These are phyloP conservation scores for Noctuana brunneofusca DNA, from an alignment of 2,888 invertebrate species.

Conservation along the genomic window DNA sequence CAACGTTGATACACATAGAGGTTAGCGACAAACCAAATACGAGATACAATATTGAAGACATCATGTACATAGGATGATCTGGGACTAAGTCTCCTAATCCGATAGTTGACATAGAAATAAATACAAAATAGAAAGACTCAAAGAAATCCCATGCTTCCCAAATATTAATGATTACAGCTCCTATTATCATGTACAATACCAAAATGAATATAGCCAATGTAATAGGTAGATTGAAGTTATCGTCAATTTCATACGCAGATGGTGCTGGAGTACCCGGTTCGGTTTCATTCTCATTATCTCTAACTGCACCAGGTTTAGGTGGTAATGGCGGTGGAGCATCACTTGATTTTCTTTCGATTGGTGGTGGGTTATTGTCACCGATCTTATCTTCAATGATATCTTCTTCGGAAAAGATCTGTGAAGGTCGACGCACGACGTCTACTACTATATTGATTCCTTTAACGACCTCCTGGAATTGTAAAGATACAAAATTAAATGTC, in stretches of 20 bases:
- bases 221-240: constrained; percentile 97
- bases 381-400: constrained; percentile 60
- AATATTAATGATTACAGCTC: constrained; percentile 89
- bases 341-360: constrained; percentile 58
- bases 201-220: constrained; percentile 93
- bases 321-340: constrained; percentile 74
- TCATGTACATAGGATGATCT: constrained; percentile 93
- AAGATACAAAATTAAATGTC: background rate
- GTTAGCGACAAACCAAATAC: constrained; percentile 97
- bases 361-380: constrained; percentile 50
- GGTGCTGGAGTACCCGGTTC: constrained; percentile 91
- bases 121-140: constrained; percentile 97
- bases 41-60: constrained; percentile 95
- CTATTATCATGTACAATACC: constrained; percentile 92
- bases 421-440: constrained; percentile 90
- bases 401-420: constrained; percentile 84
- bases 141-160: constrained; percentile 95
- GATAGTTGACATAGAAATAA: constrained; percentile 98
- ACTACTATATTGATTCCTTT: constrained; percentile 92
- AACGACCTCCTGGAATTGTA: constrained; percentile 87
- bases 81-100: constrained; percentile 98
- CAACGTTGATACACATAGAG: constrained; percentile 98
- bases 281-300: constrained; percentile 68
- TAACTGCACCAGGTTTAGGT: constrained; percentile 64
- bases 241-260: constrained; percentile 91